Base-by-base conservation (phyloP, 2,113 vertebrate genomes). In the Petrocephalus microphthalmus region DNA sequence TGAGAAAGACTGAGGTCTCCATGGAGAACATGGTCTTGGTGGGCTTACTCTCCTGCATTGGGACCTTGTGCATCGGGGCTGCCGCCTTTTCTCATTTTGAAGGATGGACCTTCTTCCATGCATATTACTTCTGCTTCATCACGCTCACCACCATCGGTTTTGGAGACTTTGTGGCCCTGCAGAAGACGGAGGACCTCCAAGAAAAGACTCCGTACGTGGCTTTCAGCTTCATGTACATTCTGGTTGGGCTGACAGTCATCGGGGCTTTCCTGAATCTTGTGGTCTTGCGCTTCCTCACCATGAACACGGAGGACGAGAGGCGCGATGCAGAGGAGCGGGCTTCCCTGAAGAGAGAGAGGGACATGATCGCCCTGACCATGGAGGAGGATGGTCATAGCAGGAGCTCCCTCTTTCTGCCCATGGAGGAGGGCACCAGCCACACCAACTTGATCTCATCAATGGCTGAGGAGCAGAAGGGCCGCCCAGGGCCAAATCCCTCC, bases 201-300 rank as follows among this genome's bases (percentile, higher is more conserved):
- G 97, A 97, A 93, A 97, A 97, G 91, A 97, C 97, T 0, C 97
- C 97, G 0, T 99, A 99, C 0, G 98, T 99, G 86, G 96, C 95
- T 15, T 99, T 99, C 94, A 99, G 98, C 94, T 99, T 99, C 93
- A 97, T 98, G 95, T 99, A 99, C 95, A 99, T 99, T 91, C 95
- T 99, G 60, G 94, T 99, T 89, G 98, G 98, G 13, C 94, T 99
- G 90, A 97, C 97, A 0, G 98, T 99, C 84, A 99, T 99, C 0
- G 98, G 98, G 3, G 98, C 98, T 89, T 99, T 99, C 93, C 96
- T 99, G 56, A 99, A 99, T 93, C 93, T 99, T 57, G 98, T 99
- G 88, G 98, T 99, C 87, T 95, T 99, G 81, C 95, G 98, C 37
- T 99, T 99, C 92, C 96, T 99, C 88, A 99, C 97, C 0, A 97